phyloP scores from a whole-genome alignment of 2,113 vertebrate species.

The Cervus canadensis region DNA sequence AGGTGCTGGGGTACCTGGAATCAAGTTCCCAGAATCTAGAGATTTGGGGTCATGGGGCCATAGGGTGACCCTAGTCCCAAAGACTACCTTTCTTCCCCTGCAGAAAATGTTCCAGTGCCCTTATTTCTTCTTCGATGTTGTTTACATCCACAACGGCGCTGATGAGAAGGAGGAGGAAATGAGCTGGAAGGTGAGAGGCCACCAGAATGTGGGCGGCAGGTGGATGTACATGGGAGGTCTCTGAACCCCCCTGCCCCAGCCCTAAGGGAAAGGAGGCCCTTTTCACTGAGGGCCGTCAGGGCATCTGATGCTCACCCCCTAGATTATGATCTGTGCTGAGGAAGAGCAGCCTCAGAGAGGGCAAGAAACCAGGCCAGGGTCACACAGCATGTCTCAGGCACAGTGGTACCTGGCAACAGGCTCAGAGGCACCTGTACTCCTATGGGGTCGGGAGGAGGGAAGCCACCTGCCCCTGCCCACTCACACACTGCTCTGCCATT shows the following conservation, averaged over 20 bases:
- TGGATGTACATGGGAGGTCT: too few species aligned
- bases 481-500: not conserved
- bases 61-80: too few species aligned
- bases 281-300: not conserved
- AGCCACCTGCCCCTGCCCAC: not conserved
- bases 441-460: not conserved
- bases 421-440: not conserved
- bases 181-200: conserved; percentile 89
- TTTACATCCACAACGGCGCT: conserved; percentile 89
- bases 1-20: not conserved
- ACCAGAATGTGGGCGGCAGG: fast-evolving
- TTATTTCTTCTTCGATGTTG: conserved; percentile 93
- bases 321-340: not conserved
- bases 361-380: not conserved
- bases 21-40: not conserved
- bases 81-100: not conserved
- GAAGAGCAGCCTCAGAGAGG: not conserved
- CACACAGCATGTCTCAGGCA: not conserved
- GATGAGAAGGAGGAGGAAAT: conserved; percentile 90
- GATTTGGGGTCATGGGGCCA: not conserved
- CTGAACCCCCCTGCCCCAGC: fast-evolving
- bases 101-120: conserved; percentile 97
- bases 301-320: not conserved
- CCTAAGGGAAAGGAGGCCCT: not conserved
- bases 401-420: not conserved